Evolutionary conservation across 2,113 vertebrate genomes (phyloP).

Genomic region (Calonectris borealis): DNA sequence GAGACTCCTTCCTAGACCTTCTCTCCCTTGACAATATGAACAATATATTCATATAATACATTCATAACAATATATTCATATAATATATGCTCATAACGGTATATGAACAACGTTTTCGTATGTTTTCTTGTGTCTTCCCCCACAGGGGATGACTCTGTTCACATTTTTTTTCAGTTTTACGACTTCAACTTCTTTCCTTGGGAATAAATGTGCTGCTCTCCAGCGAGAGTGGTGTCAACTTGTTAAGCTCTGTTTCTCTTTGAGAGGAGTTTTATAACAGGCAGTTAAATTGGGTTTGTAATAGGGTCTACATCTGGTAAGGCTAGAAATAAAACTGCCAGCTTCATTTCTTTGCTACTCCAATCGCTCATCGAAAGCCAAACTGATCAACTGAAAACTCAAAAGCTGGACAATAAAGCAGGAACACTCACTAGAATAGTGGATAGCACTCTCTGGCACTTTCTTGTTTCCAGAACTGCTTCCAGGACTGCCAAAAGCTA

Average conservation of each 20-base stretch:
- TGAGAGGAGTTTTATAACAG: neutral
- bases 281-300: neutral
- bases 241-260: neutral
- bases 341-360: neutral
- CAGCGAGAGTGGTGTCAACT: neutral
- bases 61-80: neutral
- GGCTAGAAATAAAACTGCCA: neutral
- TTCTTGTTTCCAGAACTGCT: neutral
- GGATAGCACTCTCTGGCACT: neutral
- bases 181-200: neutral
- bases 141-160: neutral
- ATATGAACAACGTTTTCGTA: neutral
- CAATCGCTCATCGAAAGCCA: neutral
- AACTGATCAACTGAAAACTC: neutral
- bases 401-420: neutral
- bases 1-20: neutral
- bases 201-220: neutral
- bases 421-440: slow-evolving; percentile 72
- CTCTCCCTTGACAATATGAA: neutral
- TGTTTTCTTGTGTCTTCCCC: neutral
- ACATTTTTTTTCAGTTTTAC: neutral
- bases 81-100: neutral
- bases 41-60: neutral
- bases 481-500: neutral
- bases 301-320: neutral